Conservation (phyloP, 2,888 invertebrate genomes). For the Tipula helvola region DNA sequence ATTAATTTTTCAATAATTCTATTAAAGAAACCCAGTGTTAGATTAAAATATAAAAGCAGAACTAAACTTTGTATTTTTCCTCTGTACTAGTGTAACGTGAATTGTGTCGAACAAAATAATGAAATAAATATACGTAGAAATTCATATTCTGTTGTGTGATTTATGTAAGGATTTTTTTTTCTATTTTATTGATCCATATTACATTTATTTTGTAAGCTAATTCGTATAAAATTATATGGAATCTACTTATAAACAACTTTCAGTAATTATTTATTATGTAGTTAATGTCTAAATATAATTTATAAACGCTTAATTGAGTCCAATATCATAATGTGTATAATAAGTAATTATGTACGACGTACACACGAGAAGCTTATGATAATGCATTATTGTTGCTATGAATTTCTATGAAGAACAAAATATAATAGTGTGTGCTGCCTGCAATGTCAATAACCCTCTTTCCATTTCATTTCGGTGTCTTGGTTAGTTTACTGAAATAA, state of each 20-base stretch:
- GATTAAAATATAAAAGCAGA: constrained; percentile 22
- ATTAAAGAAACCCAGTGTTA: constrained; percentile 29
- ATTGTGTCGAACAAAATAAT: background rate
- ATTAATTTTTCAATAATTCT: constrained; percentile 20
- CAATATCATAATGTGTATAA: background rate
- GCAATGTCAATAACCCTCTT: background rate
- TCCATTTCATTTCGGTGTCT: background rate
- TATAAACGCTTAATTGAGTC: background rate
- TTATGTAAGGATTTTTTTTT: background rate
- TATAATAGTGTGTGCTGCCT: background rate
- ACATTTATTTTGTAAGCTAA: background rate
- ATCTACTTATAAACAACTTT: background rate
- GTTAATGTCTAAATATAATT: background rate
- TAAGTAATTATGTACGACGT: background rate
- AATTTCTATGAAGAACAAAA: background rate
- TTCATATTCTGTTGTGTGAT: background rate
- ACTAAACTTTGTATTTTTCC: background rate
- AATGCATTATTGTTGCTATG: background rate
- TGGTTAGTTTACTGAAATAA: background rate
- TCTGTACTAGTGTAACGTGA: background rate
- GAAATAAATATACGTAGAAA: background rate
- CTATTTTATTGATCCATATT: background rate
- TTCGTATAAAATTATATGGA: background rate
- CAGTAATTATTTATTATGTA: background rate
- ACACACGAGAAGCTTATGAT: background rate